Evolutionary conservation across 2,797 vertebrate species (phyloP), one percentile per base, ranked within the genome.

Genomic region (Enteromius thamalakanensis): DNA sequence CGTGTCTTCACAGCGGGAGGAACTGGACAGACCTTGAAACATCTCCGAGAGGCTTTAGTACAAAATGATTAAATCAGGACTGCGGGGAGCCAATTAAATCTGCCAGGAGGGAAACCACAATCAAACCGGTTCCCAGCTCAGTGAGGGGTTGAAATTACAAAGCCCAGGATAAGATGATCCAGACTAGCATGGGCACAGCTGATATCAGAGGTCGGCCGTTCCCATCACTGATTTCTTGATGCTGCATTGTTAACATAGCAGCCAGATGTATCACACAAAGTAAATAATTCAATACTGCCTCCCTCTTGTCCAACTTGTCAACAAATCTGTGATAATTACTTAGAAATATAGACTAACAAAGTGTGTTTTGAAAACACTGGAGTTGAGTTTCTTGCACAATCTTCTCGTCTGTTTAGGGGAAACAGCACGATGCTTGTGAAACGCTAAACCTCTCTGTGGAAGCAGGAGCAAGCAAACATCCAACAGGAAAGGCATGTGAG

Each of bases 381-480:
- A 37, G 42, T 29, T 0, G 55, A 51, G 26, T 7, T 60, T 17
- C 89, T 90, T 88, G 87, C 91, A 88, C 91, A 93, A 92, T 87
- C 87, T 55, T 10, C 65, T 80, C 89, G 89, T 93, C 90, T 92
- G 88, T 86, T 91, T 81, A 19, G 87, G 91, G 87, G 87, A 91
- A 92, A 93, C 93, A 94, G 87, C 83, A 83, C 60, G 74, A 89
- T 84, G 88, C 88, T 90, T 94, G 93, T 93, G 87, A 92, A 93
- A 92, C 81, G 40, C 83, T 84, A 81, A 87, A 88, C 86, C 82
- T 88, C 92, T 90, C 89, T 81, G 88, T 87, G 88, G 90, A 92
- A 90, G 29, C 79, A 86, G 79, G 67, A 85, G 79, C 81, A 83
- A 76, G 84, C 85, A 92, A 91, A 90, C 87, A 86, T 85, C 82